These are phyloP conservation scores for Rhineura floridana DNA, from an alignment of 2,113 vertebrate species.

Conservation along the genomic window DNA sequence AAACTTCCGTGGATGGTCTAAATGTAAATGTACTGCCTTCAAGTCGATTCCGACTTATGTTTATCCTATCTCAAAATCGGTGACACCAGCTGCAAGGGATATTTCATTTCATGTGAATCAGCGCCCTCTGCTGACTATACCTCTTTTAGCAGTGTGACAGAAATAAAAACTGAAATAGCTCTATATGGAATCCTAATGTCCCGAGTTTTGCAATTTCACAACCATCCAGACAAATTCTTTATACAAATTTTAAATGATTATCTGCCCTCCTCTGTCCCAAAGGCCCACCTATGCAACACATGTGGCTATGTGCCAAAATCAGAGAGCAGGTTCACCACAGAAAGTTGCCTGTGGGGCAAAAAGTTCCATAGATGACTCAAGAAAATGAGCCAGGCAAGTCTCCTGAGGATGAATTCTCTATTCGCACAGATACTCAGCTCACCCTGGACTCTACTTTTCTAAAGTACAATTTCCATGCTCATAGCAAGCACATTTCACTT, in stretches of 20 bases:
- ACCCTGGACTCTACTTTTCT: neutral
- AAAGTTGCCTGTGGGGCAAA: neutral
- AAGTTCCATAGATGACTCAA: neutral
- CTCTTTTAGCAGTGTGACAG: fast-evolving
- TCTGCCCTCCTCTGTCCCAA: neutral
- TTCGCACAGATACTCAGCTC: too few species aligned
- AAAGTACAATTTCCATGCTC: neutral
- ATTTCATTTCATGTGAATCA: conserved; percentile 16
- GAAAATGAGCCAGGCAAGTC: neutral
- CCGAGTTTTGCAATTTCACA: neutral
- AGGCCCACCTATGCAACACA: neutral
- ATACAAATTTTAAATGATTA: neutral
- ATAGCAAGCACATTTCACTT: too few species aligned
- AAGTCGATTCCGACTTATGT: too few species aligned
- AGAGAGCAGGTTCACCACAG: neutral
- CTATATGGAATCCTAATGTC: neutral
- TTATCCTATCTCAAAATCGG: neutral
- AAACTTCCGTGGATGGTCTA: neutral
- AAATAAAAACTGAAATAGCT: neutral
- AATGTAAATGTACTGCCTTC: too few species aligned
- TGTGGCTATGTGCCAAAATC: neutral
- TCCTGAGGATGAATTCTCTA: too few species aligned
- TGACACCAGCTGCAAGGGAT: neutral
- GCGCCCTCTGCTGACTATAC: conserved; percentile 64
- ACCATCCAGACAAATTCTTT: neutral